A percentile compares a stretch with the other conserved stretches of the same genome.
Evolutionary conservation across 2,113 vertebrate species (phyloP).

Genomic region (Machaerirhynchus nigripectus): DNA sequence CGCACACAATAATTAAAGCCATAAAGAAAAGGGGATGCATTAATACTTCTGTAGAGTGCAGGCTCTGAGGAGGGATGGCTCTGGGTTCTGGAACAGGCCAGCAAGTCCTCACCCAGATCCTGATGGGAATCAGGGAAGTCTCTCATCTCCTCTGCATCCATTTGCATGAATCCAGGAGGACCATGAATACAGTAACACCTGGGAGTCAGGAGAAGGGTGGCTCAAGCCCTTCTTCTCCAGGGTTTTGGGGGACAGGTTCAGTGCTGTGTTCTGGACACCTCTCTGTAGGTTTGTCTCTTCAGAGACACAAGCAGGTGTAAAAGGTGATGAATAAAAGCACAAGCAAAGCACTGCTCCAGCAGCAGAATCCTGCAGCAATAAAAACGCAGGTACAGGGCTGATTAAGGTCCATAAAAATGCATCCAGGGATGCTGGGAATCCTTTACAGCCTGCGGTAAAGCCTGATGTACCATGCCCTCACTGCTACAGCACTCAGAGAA

Average conservation of each 20-base stretch:
- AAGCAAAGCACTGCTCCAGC: neutral
- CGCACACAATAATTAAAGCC: slow-evolving; percentile 41
- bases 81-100: neutral
- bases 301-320: neutral
- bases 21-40: slow-evolving; percentile 31
- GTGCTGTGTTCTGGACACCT: neutral
- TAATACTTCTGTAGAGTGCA: neutral
- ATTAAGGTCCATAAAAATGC: neutral
- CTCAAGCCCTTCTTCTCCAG: neutral
- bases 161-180: neutral
- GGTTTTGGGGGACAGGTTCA: neutral
- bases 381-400: neutral
- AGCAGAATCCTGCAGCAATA: neutral
- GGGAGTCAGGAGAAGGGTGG: neutral
- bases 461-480: neutral
- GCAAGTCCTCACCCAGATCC: neutral
- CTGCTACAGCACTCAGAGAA: neutral
- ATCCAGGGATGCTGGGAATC: neutral
- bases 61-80: neutral
- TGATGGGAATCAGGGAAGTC: neutral
- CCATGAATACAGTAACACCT: too few species aligned
- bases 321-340: neutral
- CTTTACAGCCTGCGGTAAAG: neutral
- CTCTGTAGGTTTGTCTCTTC: neutral
- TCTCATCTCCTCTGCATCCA: neutral